A percentile compares a stretch with the other conserved stretches of the same genome.
These are phyloP conservation scores for Typhlichthys eigenmanni DNA, from an alignment of 2,797 vertebrate species.

Conservation along the genomic window DNA sequence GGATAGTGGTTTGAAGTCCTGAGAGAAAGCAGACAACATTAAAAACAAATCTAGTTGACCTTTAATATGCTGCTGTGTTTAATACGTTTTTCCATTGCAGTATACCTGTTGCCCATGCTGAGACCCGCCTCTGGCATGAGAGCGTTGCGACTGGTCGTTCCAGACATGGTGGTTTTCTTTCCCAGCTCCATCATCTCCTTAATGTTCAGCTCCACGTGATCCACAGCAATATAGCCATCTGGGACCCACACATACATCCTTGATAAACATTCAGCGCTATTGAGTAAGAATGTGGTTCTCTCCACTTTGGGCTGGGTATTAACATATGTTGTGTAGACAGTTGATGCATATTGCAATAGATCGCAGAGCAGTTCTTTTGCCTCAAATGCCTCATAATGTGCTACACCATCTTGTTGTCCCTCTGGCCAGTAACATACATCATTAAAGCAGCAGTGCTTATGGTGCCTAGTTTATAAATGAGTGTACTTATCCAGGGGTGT, in stretches of 20 bases:
- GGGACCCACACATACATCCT: slow-evolving; percentile 14
- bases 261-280: no score
- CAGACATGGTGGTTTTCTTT: slow-evolving; percentile 56
- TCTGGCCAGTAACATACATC: no score
- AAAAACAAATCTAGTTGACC: neutral
- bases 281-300: no score
- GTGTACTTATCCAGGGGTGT: no score
- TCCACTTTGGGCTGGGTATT: no score
- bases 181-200: slow-evolving; percentile 72
- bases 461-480: no score
- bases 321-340: no score
- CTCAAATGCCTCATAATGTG: no score
- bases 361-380: no score
- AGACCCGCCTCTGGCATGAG: slow-evolving; percentile 25
- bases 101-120: slow-evolving; percentile 57
- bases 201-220: slow-evolving; percentile 68
- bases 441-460: no score
- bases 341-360: no score
- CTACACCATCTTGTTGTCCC: no score
- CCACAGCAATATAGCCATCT: slow-evolving; percentile 74
- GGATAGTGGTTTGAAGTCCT: slow-evolving; percentile 63
- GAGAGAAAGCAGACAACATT: slow-evolving; percentile 9
- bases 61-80: neutral
- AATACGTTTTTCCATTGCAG: neutral
- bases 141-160: slow-evolving; percentile 10